Conservation (phyloP, 2,113 vertebrate species). For the Festucalex cinctus region DNA sequence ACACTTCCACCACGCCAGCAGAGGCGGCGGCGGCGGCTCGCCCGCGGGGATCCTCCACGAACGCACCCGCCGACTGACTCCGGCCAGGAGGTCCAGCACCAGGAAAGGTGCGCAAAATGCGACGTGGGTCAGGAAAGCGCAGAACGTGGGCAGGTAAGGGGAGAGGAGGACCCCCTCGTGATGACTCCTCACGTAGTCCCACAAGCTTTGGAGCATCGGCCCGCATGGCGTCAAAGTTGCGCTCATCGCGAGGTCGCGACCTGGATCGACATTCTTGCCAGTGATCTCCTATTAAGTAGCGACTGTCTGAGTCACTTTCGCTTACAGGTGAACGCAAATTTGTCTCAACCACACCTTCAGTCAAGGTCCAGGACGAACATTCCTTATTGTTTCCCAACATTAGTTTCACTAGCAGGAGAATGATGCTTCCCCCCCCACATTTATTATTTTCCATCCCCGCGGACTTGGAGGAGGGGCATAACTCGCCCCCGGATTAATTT, state of each 20-base stretch:
- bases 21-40: slow-evolving; percentile 12
- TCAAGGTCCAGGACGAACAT: neutral
- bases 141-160: slow-evolving; percentile 42
- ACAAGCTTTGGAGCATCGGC: slow-evolving; percentile 57
- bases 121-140: slow-evolving; percentile 60
- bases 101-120: slow-evolving; percentile 65
- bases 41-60: slow-evolving; percentile 52
- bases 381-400: neutral
- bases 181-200: slow-evolving; percentile 45
- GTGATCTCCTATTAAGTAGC: neutral
- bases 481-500: neutral
- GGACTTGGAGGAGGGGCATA: neutral
- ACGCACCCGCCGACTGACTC: slow-evolving; percentile 28
- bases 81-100: slow-evolving; percentile 53
- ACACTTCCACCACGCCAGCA: slow-evolving; percentile 48
- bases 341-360: neutral
- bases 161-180: slow-evolving; percentile 42
- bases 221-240: accelerated
- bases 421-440: neutral
- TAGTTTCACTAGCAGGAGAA: neutral
- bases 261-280: neutral
- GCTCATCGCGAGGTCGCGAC: slow-evolving; percentile 25
- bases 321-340: neutral
- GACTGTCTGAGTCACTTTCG: neutral
- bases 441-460: neutral